phyloP scores from a whole-genome alignment of 2,888 invertebrate genomes.

The Aphodius sticticus region DNA sequence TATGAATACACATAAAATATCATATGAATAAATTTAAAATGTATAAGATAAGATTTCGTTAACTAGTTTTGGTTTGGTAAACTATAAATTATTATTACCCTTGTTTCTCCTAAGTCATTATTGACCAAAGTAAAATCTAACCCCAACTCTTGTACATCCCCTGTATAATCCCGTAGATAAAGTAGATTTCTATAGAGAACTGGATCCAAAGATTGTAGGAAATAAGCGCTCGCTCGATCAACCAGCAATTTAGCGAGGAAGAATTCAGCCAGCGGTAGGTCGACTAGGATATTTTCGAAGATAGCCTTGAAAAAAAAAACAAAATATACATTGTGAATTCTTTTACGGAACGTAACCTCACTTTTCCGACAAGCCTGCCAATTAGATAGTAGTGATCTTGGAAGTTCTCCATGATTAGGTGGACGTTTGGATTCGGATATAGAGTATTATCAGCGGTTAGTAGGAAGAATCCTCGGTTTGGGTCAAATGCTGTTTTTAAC shows the following conservation, averaged over 20 bases:
- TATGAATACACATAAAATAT: neutral
- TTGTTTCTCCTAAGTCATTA: conserved; percentile 89
- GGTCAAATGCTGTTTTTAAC: conserved; percentile 94
- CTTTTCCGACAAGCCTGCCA: conserved; percentile 93
- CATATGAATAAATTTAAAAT: neutral
- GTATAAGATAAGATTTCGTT: neutral
- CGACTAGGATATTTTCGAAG: conserved; percentile 94
- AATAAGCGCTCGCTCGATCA: conserved; percentile 82
- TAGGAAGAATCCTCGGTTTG: conserved; percentile 92
- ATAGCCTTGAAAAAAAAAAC: conserved; percentile 71
- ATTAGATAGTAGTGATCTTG: conserved; percentile 93
- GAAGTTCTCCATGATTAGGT: conserved; percentile 84
- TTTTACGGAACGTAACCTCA: conserved; percentile 50
- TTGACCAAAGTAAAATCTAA: conserved; percentile 93
- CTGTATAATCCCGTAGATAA: conserved; percentile 83
- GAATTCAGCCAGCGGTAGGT: conserved; percentile 94
- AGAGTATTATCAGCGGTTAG: conserved; percentile 91
- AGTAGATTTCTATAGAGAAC: conserved; percentile 90
- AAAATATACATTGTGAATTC: neutral
- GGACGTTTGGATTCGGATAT: conserved; percentile 95
- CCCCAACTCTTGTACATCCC: conserved; percentile 87
- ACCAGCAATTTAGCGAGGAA: conserved; percentile 90
- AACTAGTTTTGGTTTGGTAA: neutral
- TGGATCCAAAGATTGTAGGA: conserved; percentile 92
- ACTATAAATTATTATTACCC: conserved; percentile 60